These are phyloP conservation scores for Ligdia adustata DNA, from an alignment of 2,888 invertebrate species.

Conservation along the genomic window DNA sequence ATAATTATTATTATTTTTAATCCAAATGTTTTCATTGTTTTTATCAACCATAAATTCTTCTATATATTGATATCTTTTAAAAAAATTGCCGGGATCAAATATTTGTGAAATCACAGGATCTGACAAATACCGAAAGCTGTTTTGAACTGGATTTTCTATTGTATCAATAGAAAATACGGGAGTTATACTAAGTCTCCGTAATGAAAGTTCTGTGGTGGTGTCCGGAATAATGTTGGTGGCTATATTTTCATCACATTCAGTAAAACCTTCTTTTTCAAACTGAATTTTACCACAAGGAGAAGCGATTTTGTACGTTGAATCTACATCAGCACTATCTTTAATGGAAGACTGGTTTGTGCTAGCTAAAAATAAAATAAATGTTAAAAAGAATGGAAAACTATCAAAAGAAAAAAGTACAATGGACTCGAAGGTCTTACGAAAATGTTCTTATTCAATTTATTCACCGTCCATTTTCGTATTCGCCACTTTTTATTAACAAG, in stretches of 20 bases:
- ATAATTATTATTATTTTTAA: too few species aligned
- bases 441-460: too few species aligned
- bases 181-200: conserved; percentile 48
- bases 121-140: conserved; percentile 1
- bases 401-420: too few species aligned
- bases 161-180: conserved; percentile 58
- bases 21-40: too few species aligned
- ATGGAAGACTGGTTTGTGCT: conserved; percentile 1
- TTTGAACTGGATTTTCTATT: conserved; percentile 31
- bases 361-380: conserved; percentile 10
- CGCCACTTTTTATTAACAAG: too few species aligned
- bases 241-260: conserved; percentile 24
- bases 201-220: too few species aligned
- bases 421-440: too few species aligned
- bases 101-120: not conserved
- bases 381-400: too few species aligned
- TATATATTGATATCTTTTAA: too few species aligned
- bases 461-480: too few species aligned
- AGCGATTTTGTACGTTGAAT: conserved; percentile 38
- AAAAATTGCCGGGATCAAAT: too few species aligned
- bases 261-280: conserved; percentile 15
- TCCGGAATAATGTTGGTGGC: conserved; percentile 16
- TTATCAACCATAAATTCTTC: too few species aligned
- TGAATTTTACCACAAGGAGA: conserved; percentile 32
- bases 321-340: not conserved